phyloP scores from a whole-genome alignment of 2,888 invertebrate genomes.

The Rhimphoctona megacephalus region DNA sequence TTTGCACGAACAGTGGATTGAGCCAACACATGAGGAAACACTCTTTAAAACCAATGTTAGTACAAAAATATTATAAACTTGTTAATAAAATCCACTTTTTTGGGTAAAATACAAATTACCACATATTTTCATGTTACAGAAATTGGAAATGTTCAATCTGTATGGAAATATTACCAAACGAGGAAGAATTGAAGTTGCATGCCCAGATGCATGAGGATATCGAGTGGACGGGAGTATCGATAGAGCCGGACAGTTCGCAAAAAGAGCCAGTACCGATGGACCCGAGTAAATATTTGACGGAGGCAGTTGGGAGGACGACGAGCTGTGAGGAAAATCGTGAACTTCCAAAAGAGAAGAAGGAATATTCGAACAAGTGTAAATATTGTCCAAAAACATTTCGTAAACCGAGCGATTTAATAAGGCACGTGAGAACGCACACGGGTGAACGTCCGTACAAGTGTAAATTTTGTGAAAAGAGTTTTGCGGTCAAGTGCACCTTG shows the following conservation, averaged over 20 bases:
- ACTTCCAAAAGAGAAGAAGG: constrained; percentile 78
- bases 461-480: constrained; percentile 86
- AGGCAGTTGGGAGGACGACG: constrained; percentile 62
- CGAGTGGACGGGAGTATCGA: constrained; percentile 66
- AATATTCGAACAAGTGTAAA: constrained; percentile 86
- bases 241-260: constrained; percentile 73
- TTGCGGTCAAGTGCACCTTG: constrained; percentile 89
- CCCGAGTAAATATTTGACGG: constrained; percentile 39
- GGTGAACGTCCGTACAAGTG: constrained; percentile 89
- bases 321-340: constrained; percentile 81
- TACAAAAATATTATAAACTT: constrained; percentile 37
- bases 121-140: constrained; percentile 69
- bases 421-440: constrained; percentile 89
- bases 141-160: constrained; percentile 78
- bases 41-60: constrained; percentile 81
- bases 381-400: constrained; percentile 89
- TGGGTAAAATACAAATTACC: neutral
- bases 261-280: constrained; percentile 76
- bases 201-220: constrained; percentile 74
- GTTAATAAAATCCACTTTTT: neutral
- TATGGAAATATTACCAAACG: constrained; percentile 76
- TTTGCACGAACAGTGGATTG: constrained; percentile 87
- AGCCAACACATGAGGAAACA: constrained; percentile 86
- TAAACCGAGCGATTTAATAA: constrained; percentile 89
- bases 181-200: constrained; percentile 78